Conservation (phyloP, 2,797 vertebrate species). For the Alosa sapidissima region DNA sequence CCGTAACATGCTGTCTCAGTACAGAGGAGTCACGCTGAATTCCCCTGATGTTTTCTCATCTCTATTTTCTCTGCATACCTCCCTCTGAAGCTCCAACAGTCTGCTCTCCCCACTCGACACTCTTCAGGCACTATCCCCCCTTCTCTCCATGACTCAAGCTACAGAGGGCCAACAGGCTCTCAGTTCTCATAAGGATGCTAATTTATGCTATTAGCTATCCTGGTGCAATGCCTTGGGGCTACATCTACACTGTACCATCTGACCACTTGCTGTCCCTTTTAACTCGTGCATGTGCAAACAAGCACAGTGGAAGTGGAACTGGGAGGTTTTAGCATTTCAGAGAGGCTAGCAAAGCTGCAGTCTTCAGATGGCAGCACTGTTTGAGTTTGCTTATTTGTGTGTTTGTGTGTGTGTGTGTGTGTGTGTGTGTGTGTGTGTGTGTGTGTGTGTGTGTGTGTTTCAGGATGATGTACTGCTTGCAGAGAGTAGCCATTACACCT, state of each 20-base stretch:
- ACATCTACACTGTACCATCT: slow-evolving; percentile 37
- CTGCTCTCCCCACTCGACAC: not conserved
- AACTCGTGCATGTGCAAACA: slow-evolving; percentile 34
- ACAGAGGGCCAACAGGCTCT: slow-evolving; percentile 31
- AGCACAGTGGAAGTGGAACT: not conserved
- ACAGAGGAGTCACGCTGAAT: slow-evolving; percentile 11
- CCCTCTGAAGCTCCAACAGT: slow-evolving; percentile 15
- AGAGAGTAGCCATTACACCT: slow-evolving; percentile 91
- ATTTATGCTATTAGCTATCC: slow-evolving; percentile 46
- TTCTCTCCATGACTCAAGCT: slow-evolving; percentile 11
- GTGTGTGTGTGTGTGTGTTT: slow-evolving; percentile 43
- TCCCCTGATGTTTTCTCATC: slow-evolving; percentile 37
- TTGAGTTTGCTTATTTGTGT: not conserved
- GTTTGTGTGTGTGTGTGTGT: slow-evolving; percentile 20
- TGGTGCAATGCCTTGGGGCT: slow-evolving; percentile 20
- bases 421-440: slow-evolving; percentile 15
- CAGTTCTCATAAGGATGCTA: slow-evolving; percentile 42
- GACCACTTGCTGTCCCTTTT: slow-evolving; percentile 33
- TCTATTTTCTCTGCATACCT: slow-evolving; percentile 24
- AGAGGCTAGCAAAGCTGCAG: not conserved
- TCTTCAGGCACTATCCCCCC: not conserved
- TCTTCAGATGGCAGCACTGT: not conserved
- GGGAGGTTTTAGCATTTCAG: not conserved
- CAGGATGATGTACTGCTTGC: slow-evolving; percentile 87
- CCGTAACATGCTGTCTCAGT: not conserved